These are phyloP conservation scores for Ceratina japonica DNA, from an alignment of 1,140 invertebrate genomes.

Conservation along the genomic window DNA sequence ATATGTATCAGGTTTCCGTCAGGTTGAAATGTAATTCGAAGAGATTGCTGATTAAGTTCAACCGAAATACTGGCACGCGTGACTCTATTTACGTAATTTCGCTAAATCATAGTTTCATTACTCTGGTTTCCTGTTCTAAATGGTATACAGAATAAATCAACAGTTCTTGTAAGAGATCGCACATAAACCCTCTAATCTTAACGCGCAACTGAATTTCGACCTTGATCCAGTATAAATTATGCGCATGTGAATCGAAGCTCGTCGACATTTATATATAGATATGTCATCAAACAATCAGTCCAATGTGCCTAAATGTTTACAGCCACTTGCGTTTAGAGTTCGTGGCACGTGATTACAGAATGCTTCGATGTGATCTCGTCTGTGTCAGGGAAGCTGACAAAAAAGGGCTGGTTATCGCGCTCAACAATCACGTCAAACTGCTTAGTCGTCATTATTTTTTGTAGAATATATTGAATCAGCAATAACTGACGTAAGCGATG, in stretches of 20 bases:
- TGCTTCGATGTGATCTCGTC: not conserved
- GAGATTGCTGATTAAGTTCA: conserved; percentile 23
- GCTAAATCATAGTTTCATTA: conserved; percentile 3
- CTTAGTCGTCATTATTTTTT: not conserved
- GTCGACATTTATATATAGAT: too few relatives aligned
- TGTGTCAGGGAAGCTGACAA: not conserved
- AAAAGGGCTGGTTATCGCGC: not conserved
- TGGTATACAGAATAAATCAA: not conserved
- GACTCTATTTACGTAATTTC: conserved; percentile 24
- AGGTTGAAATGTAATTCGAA: conserved; percentile 26
- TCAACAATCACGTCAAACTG: too few relatives aligned
- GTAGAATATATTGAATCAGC: not conserved
- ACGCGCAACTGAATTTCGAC: not conserved
- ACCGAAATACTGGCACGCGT: not conserved
- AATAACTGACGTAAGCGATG: conserved; percentile 7
- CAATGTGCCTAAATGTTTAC: not conserved
- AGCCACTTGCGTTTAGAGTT: not conserved
- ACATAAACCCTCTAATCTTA: not conserved
- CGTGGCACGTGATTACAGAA: not conserved
- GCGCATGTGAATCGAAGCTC: not conserved
- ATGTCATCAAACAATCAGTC: not conserved
- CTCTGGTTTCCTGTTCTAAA: not conserved
- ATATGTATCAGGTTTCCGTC: too few relatives aligned
- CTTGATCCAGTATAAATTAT: not conserved
- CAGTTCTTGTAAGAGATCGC: too few relatives aligned